Conservation (phyloP, 2,797 vertebrate species). For the Labeo calbasu region DNA sequence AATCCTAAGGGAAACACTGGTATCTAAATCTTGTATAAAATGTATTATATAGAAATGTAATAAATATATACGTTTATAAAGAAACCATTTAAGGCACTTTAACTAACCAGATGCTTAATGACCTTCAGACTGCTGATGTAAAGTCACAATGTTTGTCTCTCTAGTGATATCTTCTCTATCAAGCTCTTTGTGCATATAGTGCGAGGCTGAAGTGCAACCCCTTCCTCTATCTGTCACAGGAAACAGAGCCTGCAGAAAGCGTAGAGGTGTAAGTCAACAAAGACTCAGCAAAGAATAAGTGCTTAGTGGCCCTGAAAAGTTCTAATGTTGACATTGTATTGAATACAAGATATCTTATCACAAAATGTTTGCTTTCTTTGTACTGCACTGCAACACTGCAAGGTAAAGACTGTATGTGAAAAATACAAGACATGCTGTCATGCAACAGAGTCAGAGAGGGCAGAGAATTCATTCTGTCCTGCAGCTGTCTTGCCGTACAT, state of each 20-base stretch:
- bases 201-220: neutral
- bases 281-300: conserved; percentile 8
- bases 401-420: neutral
- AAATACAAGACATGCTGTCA: neutral
- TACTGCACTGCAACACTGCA: neutral
- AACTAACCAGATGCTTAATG: neutral
- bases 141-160: conserved; percentile 57
- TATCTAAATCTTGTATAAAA: no score
- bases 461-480: neutral
- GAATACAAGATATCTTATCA: conserved; percentile 21
- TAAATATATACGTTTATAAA: no score
- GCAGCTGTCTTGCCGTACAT: conserved; percentile 13
- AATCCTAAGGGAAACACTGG: no score
- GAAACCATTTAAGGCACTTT: neutral
- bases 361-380: neutral
- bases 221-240: conserved; percentile 37
- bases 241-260: conserved; percentile 23
- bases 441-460: neutral
- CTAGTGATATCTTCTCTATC: conserved; percentile 48
- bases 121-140: conserved; percentile 58
- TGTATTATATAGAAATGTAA: no score
- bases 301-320: neutral
- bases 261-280: conserved; percentile 14
- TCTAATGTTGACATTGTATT: neutral
- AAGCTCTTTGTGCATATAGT: conserved; percentile 39